Evolutionary conservation across 2,888 invertebrate species (phyloP), one percentile per base, ranked within the genome.

Genomic region (Dorcus parallelipipedus): DNA sequence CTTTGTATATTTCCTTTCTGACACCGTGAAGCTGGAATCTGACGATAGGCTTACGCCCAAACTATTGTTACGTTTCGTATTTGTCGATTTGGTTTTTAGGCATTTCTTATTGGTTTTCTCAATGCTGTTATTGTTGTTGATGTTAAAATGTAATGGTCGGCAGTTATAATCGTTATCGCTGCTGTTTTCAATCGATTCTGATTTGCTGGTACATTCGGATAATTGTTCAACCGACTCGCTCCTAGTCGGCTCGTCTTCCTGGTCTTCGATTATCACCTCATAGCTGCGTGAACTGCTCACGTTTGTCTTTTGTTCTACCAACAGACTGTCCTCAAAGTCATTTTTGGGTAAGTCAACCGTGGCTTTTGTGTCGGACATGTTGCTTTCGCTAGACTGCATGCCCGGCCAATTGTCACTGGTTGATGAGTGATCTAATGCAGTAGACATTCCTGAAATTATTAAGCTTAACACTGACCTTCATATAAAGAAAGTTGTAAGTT

Each of bases 371-470:
- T 83, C 83, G 58, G 83, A 82, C 2, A 82, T 82, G 65, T 83
- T 84, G 48, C 83, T 85, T 63, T 85, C 86, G 23, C 72, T 75
- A 43, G 85, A 85, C 61, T 86, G 86, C 66, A 84, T 85, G 17
- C 83, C 84, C 3, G 89, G 90, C 91, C 91, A 91, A 72, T 89
- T 90, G 67, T 91, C 83, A 52, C 82, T 81, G 1, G 78, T 88
- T 1, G 59, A 61, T 45, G 91, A 84, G 65, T 91, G 90, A 75
- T 91, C 91, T 81, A 90, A 86, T 54, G 85, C 86, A 17, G 82
- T 78, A 57, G 86, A 85, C 68, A 85, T 82, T 4, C 75, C 76
- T 76, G 49, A 39, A 62, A 58, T 38, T 33, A 33, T 33, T 33
- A 33, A 33, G 26, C 3, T 33, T 41, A 41, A 41, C 41, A n/a